phyloP scores from a whole-genome alignment of 2,888 invertebrate species.

The Dryocosmus kuriphilus region DNA sequence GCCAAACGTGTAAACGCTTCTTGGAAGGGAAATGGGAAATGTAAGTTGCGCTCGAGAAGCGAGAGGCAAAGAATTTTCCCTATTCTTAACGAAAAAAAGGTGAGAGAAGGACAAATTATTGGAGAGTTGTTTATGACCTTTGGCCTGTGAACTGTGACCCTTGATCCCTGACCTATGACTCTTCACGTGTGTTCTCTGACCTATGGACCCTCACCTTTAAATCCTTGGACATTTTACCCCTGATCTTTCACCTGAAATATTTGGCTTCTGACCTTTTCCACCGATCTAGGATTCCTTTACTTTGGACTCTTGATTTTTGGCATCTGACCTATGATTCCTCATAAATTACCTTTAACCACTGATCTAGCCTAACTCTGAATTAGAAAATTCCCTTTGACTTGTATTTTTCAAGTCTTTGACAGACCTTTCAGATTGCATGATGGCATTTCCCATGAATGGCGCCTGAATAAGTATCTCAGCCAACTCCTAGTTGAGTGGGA shows the following conservation, averaged over 20 bases:
- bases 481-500: background rate
- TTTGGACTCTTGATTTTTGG: too few relatives aligned
- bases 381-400: background rate
- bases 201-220: too few relatives aligned
- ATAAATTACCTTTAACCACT: too few relatives aligned
- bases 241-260: too few relatives aligned
- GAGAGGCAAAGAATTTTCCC: background rate
- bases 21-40: background rate
- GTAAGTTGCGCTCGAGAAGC: background rate
- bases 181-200: too few relatives aligned
- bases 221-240: too few relatives aligned
- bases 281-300: too few relatives aligned
- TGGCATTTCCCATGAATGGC: conserved; percentile 15
- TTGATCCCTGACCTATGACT: too few relatives aligned
- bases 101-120: background rate
- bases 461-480: conserved; percentile 18
- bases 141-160: too few relatives aligned
- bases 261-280: too few relatives aligned
- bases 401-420: background rate
- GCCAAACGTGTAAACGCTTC: conserved; percentile 7
- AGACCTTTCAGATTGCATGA: background rate
- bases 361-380: too few relatives aligned
- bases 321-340: too few relatives aligned
- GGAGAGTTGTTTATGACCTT: background rate
- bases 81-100: background rate